A percentile compares a stretch with the other conserved stretches of the same genome.
phyloP scores from a whole-genome alignment of 2,888 invertebrate species.

The Archaeoteleia sp. region DNA sequence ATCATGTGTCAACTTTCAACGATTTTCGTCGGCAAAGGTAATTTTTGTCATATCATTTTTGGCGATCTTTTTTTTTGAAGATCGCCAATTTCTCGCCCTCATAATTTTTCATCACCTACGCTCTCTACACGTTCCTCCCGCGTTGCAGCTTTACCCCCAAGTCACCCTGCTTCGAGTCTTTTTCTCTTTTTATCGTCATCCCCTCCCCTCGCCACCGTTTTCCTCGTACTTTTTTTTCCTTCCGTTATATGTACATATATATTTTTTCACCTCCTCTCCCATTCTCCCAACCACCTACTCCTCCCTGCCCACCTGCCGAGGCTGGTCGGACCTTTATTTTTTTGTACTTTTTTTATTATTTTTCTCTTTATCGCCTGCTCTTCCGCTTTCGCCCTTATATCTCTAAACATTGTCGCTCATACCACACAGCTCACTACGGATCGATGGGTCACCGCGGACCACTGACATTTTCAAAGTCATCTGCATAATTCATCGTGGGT shows the following conservation, averaged over 20 bases:
- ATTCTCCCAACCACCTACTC: neutral
- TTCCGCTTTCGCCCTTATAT: constrained; percentile 50
- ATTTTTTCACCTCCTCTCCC: constrained; percentile 14
- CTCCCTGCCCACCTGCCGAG: too few species aligned
- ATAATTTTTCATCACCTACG: constrained; percentile 34
- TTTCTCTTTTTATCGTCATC: constrained; percentile 25
- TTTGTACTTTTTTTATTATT: constrained; percentile 43
- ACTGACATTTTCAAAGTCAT: constrained; percentile 65
- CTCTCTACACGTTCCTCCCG: constrained; percentile 11
- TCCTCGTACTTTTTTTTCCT: constrained; percentile 27
- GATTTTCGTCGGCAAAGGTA: too few species aligned
- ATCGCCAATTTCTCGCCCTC: constrained; percentile 29
- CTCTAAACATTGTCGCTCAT: constrained; percentile 49
- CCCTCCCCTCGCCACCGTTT: constrained; percentile 16
- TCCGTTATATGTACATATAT: constrained; percentile 11
- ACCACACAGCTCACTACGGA: constrained; percentile 48
- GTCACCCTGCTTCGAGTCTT: constrained; percentile 34
- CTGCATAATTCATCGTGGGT: constrained; percentile 64
- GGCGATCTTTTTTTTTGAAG: too few species aligned
- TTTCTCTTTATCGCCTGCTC: constrained; percentile 42
- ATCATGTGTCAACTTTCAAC: too few species aligned
- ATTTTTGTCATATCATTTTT: too few species aligned
- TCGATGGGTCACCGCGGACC: constrained; percentile 57
- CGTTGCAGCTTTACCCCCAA: constrained; percentile 18
- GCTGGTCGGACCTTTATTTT: constrained; percentile 30